Percentiles rank a stretch among this genome's conserved stretches.
Conservation (phyloP, 2,113 vertebrate genomes). For the Periophthalmus modestus region DNA sequence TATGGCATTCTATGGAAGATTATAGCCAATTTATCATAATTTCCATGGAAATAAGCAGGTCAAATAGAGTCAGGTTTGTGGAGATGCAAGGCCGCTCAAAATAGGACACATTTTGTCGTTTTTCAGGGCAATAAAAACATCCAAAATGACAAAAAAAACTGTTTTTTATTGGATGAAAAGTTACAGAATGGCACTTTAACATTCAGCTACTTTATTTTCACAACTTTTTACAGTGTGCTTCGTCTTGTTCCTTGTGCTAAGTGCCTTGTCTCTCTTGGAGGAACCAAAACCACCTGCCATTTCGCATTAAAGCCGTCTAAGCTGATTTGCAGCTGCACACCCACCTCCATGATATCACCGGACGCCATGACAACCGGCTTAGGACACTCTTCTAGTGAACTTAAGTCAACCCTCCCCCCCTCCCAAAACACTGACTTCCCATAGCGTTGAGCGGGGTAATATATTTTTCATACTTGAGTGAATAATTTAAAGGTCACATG, state of each 20-base stretch:
- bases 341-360: constrained; percentile 72
- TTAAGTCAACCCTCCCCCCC: constrained; percentile 41
- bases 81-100: too few relatives aligned
- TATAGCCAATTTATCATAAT: too few relatives aligned
- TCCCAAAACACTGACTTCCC: constrained; percentile 44
- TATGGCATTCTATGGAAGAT: too few relatives aligned
- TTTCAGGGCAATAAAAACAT: too few relatives aligned
- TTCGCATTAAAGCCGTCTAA: constrained; percentile 54
- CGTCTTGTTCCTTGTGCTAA: constrained; percentile 23
- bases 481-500: background rate
- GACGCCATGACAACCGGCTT: constrained; percentile 60
- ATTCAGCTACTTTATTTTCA: background rate
- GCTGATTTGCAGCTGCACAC: constrained; percentile 50
- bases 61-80: too few relatives aligned
- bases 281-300: constrained; percentile 64
- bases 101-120: too few relatives aligned
- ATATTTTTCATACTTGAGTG: background rate
- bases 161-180: too few relatives aligned
- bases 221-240: background rate
- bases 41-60: too few relatives aligned
- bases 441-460: constrained; percentile 28
- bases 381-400: constrained; percentile 47
- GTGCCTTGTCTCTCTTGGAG: constrained; percentile 33
- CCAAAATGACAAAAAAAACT: too few relatives aligned
- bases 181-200: background rate